A percentile compares a stretch with the other conserved stretches of the same genome.
Conservation (phyloP, 2,797 vertebrate species). For the Hoplostethus mediterraneus region DNA sequence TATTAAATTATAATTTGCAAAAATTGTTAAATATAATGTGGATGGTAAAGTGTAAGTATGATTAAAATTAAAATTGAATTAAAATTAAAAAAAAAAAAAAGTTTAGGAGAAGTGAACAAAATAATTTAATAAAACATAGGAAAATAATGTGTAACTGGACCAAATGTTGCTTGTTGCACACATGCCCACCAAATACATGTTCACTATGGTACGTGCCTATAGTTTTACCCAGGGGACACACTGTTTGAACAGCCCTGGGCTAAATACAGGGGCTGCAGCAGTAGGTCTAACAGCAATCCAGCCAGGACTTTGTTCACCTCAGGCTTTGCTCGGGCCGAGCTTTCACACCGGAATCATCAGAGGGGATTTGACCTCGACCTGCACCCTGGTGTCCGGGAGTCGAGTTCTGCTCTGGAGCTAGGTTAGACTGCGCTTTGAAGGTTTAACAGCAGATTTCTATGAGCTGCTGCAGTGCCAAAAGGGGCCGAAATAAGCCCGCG, state of each 20-base stretch:
- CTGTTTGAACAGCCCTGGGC: slow-evolving; percentile 17
- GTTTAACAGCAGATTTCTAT: slow-evolving; percentile 36
- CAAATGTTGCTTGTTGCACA: too few relatives aligned
- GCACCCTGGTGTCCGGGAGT: slow-evolving; percentile 39
- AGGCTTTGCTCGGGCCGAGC: slow-evolving; percentile 17
- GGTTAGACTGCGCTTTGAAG: slow-evolving; percentile 20
- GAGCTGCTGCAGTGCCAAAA: slow-evolving; percentile 40
- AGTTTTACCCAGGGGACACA: neutral
- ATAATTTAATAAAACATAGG: too few relatives aligned
- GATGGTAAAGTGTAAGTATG: too few relatives aligned
- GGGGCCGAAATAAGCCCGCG: slow-evolving; percentile 36
- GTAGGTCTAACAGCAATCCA: slow-evolving; percentile 27
- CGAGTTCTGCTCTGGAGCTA: slow-evolving; percentile 27
- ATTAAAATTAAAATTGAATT: too few relatives aligned
- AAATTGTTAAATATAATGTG: too few relatives aligned
- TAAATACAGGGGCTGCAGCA: too few relatives aligned
- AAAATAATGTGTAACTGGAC: too few relatives aligned
- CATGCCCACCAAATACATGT: too few relatives aligned
- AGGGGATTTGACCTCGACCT: slow-evolving; percentile 63
- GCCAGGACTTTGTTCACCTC: neutral
- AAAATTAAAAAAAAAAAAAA: too few relatives aligned
- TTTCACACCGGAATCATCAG: slow-evolving; percentile 43
- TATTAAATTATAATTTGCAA: too few relatives aligned
- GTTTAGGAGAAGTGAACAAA: too few relatives aligned
- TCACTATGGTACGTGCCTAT: neutral